phyloP scores from a whole-genome alignment of 2,113 vertebrate genomes.

The Nerophis ophidion region DNA sequence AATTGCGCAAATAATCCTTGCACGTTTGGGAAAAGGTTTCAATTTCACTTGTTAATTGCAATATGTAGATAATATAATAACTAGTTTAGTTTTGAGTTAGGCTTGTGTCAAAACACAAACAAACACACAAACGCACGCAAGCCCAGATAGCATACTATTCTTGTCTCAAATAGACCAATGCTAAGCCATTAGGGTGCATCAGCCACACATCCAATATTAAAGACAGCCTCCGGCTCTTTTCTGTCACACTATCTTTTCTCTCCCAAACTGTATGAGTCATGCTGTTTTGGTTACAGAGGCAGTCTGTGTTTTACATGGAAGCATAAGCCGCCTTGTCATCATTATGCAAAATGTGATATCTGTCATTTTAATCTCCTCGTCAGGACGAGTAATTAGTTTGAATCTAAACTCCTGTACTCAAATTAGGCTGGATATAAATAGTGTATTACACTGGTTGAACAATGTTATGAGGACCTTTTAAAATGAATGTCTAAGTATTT shows the following conservation, averaged over 20 bases:
- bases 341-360: slow-evolving; percentile 29
- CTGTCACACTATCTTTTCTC: slow-evolving; percentile 51
- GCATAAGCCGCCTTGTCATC: slow-evolving; percentile 42
- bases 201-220: slow-evolving; percentile 62
- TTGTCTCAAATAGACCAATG: slow-evolving; percentile 50
- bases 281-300: slow-evolving; percentile 40
- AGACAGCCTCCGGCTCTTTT: slow-evolving; percentile 43
- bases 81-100: slow-evolving; percentile 3
- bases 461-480: background rate
- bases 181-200: slow-evolving; percentile 49
- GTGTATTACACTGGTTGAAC: background rate
- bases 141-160: slow-evolving; percentile 45
- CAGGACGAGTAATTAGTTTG: slow-evolving; percentile 21
- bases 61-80: slow-evolving; percentile 4
- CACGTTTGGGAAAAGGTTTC: background rate
- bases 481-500: background rate
- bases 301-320: slow-evolving; percentile 49
- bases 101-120: background rate
- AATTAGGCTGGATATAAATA: background rate
- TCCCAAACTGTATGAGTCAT: slow-evolving; percentile 50
- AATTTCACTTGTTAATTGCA: slow-evolving; percentile 12
- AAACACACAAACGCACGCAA: slow-evolving; percentile 3
- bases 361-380: slow-evolving; percentile 23
- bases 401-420: slow-evolving; percentile 1
- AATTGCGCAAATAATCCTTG: background rate